These are phyloP conservation scores for Macropodus opercularis DNA, from an alignment of 2,797 vertebrate species.

Conservation along the genomic window DNA sequence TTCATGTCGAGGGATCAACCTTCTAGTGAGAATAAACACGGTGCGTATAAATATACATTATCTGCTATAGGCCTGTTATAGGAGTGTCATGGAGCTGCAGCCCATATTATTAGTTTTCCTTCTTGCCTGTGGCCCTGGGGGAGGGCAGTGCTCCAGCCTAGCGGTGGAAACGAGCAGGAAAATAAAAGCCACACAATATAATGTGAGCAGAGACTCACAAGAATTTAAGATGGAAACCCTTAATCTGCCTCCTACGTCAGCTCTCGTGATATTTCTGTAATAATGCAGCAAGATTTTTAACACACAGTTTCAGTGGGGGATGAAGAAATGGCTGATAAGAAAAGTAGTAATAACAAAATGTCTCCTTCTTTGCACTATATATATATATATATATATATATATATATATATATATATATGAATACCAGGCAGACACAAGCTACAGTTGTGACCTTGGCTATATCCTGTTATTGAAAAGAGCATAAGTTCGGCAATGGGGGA, in stretches of 20 bases:
- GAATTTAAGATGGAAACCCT: slow-evolving; percentile 76
- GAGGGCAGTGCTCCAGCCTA: slow-evolving; percentile 62
- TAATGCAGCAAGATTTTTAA: slow-evolving; percentile 40
- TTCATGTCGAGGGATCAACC: no score
- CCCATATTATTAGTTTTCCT: not conserved
- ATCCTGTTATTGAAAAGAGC: slow-evolving; percentile 67
- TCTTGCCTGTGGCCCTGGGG: slow-evolving; percentile 34
- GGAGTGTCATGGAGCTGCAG: slow-evolving; percentile 12
- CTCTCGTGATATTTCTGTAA: slow-evolving; percentile 69
- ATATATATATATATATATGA: slow-evolving; percentile 40
- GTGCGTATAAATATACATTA: slow-evolving; percentile 52
- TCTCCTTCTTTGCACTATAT: slow-evolving; percentile 29
- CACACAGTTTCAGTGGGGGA: slow-evolving; percentile 39
- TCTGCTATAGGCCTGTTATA: slow-evolving; percentile 23
- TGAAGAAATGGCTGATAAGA: not conserved
- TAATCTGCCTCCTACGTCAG: slow-evolving; percentile 68
- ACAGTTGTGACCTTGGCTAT: slow-evolving; percentile 71
- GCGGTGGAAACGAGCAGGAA: slow-evolving; percentile 57
- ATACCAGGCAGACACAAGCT: slow-evolving; percentile 9
- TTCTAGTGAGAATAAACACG: no score
- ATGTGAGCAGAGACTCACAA: slow-evolving; percentile 48
- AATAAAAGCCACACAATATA: slow-evolving; percentile 75
- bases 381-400: no score
- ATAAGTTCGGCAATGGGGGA: slow-evolving; percentile 41
- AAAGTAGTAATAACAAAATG: slow-evolving; percentile 47